These are phyloP conservation scores for Muraenolepis orangiensis DNA, from an alignment of 2,797 vertebrate species.

Conservation along the genomic window DNA sequence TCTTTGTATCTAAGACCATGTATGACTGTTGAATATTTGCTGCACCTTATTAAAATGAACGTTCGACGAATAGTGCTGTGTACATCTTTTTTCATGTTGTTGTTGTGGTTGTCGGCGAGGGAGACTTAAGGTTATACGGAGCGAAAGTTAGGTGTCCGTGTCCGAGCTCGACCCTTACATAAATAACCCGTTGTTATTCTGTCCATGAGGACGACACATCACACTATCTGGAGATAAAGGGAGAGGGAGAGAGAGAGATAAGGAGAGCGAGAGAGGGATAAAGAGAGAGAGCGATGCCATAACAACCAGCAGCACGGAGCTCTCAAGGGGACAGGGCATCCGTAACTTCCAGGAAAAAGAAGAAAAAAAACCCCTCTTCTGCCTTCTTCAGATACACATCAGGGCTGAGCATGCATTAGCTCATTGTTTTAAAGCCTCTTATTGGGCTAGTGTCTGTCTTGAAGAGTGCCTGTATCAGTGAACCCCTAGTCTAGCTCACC, in stretches of 20 bases:
- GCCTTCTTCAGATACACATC: slow-evolving; percentile 14
- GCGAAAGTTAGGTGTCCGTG: not conserved
- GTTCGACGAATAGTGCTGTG: slow-evolving; percentile 42
- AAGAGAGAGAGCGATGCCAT: not conserved
- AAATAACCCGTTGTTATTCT: not conserved
- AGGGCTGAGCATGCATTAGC: slow-evolving; percentile 31
- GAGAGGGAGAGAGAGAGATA: not conserved
- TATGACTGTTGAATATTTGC: slow-evolving; percentile 55
- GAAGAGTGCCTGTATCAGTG: not conserved
- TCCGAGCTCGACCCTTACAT: no score
- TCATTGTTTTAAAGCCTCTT: slow-evolving; percentile 37
- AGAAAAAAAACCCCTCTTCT: not conserved
- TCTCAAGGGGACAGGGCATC: slow-evolving; percentile 24
- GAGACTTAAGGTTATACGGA: not conserved
- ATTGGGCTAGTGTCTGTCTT: not conserved
- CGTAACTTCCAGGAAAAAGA: slow-evolving; percentile 29
- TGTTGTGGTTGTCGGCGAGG: not conserved
- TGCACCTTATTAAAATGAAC: slow-evolving; percentile 75
- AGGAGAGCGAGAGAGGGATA: not conserved
- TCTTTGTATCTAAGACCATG: slow-evolving; percentile 43
- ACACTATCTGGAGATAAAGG: not conserved
- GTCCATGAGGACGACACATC: not conserved
- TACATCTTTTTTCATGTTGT: slow-evolving; percentile 10
- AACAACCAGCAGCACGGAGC: not conserved
- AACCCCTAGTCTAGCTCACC: not conserved